A percentile compares a stretch with the other conserved stretches of the same genome.
Conservation (phyloP, 1,140 invertebrate genomes). For the Ephestia elutella region DNA sequence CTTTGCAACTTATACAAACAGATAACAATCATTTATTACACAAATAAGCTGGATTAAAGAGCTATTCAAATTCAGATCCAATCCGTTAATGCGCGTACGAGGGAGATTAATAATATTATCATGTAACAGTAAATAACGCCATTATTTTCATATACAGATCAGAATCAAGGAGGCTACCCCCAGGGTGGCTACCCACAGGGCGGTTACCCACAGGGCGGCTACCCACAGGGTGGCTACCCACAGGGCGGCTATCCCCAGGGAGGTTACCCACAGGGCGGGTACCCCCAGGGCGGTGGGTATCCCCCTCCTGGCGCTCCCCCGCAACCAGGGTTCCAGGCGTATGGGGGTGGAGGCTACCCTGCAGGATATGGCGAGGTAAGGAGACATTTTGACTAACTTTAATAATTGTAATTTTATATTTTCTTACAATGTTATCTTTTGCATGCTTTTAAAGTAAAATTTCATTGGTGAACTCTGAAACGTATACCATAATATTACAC, state of each 20-base stretch:
- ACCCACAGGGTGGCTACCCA: constrained; percentile 62
- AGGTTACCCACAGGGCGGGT: constrained; percentile 47
- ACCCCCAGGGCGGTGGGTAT: constrained; percentile 59
- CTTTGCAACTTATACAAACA: too few relatives aligned
- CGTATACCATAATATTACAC: too few relatives aligned
- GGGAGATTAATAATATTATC: too few relatives aligned
- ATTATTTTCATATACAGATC: constrained; percentile 31
- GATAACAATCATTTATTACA: too few relatives aligned
- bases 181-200: constrained; percentile 50
- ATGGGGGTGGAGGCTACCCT: constrained; percentile 32
- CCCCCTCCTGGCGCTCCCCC: constrained; percentile 46
- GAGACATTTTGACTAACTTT: background rate
- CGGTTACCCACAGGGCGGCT: constrained; percentile 47
- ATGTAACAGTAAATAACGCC: background rate
- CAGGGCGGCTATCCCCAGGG: constrained; percentile 58
- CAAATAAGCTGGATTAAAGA: too few relatives aligned
- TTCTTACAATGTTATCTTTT: background rate
- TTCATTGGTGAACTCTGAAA: too few relatives aligned
- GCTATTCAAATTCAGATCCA: too few relatives aligned
- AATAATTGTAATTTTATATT: background rate
- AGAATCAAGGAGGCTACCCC: constrained; percentile 65
- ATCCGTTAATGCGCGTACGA: too few relatives aligned
- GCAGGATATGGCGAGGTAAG: constrained; percentile 52
- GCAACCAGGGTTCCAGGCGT: constrained; percentile 57
- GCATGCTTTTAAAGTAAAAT: too few relatives aligned